Evolutionary conservation across 2,888 invertebrate genomes (phyloP).

Genomic region (Drosophila suboccidentalis): DNA sequence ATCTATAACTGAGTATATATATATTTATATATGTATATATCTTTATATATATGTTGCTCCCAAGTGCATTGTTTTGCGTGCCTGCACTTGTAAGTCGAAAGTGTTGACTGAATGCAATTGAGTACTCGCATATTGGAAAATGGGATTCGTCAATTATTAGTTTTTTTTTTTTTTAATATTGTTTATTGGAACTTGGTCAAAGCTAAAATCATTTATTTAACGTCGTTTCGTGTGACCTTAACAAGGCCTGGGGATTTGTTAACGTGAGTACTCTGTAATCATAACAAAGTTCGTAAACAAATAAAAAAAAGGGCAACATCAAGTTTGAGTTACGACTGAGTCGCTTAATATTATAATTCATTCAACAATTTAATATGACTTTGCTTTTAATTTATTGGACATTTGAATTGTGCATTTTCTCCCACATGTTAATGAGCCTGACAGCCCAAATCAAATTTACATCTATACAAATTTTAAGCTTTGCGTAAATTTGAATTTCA

Average conservation of each 20-base stretch:
- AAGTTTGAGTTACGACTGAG: constrained; percentile 9
- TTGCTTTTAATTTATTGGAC: constrained; percentile 16
- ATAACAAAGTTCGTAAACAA: not conserved
- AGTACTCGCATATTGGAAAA: constrained; percentile 24
- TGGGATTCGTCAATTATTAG: constrained; percentile 27
- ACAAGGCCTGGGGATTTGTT: constrained; percentile 12
- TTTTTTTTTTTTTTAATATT: not conserved
- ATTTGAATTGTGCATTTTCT: constrained; percentile 24
- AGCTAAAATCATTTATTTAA: constrained; percentile 40
- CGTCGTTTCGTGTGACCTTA: constrained; percentile 16
- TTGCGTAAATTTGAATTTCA: not conserved
- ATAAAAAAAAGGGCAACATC: not conserved
- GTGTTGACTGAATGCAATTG: constrained; percentile 38
- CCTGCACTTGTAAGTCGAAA: constrained; percentile 28
- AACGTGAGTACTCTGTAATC: not conserved
- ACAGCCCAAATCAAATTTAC: constrained; percentile 35
- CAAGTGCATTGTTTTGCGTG: constrained; percentile 52
- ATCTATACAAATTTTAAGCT: constrained; percentile 21
- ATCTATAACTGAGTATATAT: constrained; percentile 5
- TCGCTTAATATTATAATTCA: constrained; percentile 13
- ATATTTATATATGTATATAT: constrained; percentile 10
- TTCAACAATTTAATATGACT: constrained; percentile 16
- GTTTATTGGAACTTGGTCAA: constrained; percentile 43
- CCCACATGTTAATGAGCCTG: constrained; percentile 32
- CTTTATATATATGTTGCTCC: constrained; percentile 14